Conservation (phyloP, 2,113 vertebrate species). For the Indicator indicator region DNA sequence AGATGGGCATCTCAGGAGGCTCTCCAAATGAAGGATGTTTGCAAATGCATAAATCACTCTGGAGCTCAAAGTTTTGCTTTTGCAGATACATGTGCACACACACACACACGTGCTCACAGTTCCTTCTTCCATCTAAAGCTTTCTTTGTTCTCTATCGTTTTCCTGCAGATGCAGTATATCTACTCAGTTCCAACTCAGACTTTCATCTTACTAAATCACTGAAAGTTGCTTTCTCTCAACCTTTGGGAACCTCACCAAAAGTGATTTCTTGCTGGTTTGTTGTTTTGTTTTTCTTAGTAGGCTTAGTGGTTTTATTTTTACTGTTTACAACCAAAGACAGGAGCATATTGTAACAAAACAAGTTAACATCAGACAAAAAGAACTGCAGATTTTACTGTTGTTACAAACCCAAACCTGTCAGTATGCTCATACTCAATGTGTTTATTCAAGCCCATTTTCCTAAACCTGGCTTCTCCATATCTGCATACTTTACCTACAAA, state of each 20-base stretch:
- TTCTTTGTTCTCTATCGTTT: neutral
- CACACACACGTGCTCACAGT: neutral
- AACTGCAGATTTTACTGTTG: neutral
- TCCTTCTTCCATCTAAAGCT: neutral
- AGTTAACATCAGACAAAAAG: neutral
- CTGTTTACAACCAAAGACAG: neutral
- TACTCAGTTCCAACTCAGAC: neutral
- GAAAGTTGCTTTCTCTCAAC: neutral
- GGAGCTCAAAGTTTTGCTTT: neutral
- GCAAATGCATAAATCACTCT: constrained; percentile 8
- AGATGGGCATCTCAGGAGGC: neutral
- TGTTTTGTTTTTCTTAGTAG: neutral
- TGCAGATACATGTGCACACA: neutral
- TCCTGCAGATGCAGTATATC: neutral
- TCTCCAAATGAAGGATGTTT: neutral
- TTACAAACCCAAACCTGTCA: neutral
- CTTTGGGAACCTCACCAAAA: neutral
- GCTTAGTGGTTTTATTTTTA: neutral
- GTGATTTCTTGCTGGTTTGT: neutral
- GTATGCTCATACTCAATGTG: neutral
- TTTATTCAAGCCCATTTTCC: neutral
- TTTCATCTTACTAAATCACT: neutral
- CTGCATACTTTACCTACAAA: neutral
- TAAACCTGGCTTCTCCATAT: neutral
- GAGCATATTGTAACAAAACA: neutral